phyloP scores from a whole-genome alignment of 2,797 vertebrate species.

The Fistularia commersonii region DNA sequence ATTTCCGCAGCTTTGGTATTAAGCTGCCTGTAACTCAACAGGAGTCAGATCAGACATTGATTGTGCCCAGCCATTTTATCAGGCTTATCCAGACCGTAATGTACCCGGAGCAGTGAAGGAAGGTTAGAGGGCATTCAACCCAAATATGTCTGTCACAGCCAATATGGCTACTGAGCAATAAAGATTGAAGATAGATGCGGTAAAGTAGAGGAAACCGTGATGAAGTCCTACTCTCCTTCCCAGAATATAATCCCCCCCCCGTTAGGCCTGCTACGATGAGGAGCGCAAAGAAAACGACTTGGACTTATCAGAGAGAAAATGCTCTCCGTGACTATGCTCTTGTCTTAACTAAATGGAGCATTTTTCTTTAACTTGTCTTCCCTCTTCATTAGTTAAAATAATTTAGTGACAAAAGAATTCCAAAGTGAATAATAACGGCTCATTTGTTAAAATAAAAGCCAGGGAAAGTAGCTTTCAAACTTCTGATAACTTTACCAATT shows the following conservation, averaged over 20 bases:
- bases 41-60: conserved; percentile 41
- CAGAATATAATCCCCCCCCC: conserved; percentile 14
- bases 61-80: conserved; percentile 45
- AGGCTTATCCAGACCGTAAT: conserved; percentile 54
- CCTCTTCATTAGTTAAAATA: no score
- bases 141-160: conserved; percentile 37
- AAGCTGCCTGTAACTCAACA: conserved; percentile 45
- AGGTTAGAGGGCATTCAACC: conserved; percentile 19
- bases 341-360: no score
- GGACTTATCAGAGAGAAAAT: conserved; percentile 4
- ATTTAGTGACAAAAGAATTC: conserved; percentile 2
- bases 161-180: conserved; percentile 32
- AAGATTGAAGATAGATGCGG: conserved; percentile 19
- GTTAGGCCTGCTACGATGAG: conserved; percentile 14
- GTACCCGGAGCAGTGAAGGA: conserved; percentile 35
- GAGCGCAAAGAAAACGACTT: conserved; percentile 21
- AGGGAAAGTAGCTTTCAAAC: conserved; percentile 13
- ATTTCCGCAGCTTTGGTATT: conserved; percentile 42
- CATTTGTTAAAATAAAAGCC: conserved; percentile 7
- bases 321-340: no score
- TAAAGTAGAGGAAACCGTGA: conserved; percentile 32
- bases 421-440: conserved; percentile 6
- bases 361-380: no score
- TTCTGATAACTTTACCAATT: conserved; percentile 17
- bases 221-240: conserved; percentile 28